phyloP scores from a whole-genome alignment of 2,113 vertebrate genomes.

The Acanthisitta chloris region DNA sequence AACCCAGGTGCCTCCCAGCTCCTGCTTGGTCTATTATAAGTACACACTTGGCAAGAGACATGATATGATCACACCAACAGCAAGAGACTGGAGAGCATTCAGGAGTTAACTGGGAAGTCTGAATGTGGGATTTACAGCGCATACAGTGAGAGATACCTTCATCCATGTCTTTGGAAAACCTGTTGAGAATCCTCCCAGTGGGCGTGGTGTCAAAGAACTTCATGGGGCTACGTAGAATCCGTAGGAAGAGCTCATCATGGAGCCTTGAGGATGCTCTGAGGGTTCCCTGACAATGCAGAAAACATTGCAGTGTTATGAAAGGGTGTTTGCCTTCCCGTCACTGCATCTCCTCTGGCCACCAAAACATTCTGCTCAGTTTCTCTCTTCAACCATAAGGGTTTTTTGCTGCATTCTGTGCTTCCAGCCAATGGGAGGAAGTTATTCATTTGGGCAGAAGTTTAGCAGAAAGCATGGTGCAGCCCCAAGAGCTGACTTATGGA shows the following conservation, averaged over 20 bases:
- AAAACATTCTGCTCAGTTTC: background rate
- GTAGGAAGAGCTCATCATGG: conserved; percentile 87
- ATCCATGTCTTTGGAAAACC: conserved; percentile 95
- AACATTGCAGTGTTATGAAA: background rate
- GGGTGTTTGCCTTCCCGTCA: background rate
- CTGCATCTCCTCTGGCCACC: background rate
- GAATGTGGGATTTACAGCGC: background rate
- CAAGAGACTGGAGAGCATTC: background rate
- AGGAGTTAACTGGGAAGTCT: background rate
- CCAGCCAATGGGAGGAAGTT: background rate
- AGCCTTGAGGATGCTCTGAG: conserved; percentile 87
- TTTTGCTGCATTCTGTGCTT: background rate
- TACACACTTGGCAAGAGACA: background rate
- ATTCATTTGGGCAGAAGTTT: background rate
- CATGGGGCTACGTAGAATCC: conserved; percentile 93
- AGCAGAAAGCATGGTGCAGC: background rate
- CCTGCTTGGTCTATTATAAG: background rate
- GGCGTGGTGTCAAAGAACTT: conserved; percentile 93
- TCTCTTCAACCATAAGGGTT: background rate
- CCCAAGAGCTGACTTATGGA: background rate
- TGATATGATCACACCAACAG: background rate
- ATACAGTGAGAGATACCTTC: conserved; percentile 78
- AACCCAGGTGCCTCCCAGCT: background rate
- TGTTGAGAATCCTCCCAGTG: conserved; percentile 85
- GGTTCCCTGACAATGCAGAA: conserved; percentile 75